These are phyloP conservation scores for Argyra leucocephala DNA, from an alignment of 2,888 invertebrate species.

Conservation along the genomic window DNA sequence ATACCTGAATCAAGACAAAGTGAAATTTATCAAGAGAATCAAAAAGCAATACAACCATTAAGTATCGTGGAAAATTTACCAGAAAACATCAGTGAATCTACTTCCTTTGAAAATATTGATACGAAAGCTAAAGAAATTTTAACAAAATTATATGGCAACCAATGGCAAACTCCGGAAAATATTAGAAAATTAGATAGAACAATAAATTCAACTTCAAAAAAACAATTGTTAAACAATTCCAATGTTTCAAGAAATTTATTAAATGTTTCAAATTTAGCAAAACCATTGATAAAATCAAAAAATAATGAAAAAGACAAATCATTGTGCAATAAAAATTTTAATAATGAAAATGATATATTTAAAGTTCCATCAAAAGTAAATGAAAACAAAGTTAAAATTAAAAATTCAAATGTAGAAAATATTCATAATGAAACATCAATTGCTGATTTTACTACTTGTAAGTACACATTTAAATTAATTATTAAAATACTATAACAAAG, in stretches of 20 bases:
- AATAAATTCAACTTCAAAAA: conserved; percentile 17
- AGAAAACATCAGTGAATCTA: background rate
- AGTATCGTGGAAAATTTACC: background rate
- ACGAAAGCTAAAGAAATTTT: conserved; percentile 33
- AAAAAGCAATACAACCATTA: background rate
- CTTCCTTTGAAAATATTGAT: conserved; percentile 27
- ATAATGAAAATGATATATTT: background rate
- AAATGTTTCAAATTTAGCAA: background rate
- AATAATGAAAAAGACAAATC: too few relatives aligned
- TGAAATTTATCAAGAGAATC: conserved; percentile 4
- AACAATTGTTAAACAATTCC: background rate
- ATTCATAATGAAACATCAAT: conserved; percentile 30
- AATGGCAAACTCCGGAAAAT: conserved; percentile 41
- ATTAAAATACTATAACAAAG: background rate
- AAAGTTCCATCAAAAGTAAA: background rate
- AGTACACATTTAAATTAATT: conserved; percentile 19
- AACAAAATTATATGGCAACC: conserved; percentile 37
- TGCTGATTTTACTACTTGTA: conserved; percentile 37
- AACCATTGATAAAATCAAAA: background rate
- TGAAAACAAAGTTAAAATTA: background rate
- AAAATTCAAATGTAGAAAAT: background rate
- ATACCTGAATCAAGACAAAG: background rate
- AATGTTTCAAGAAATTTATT: too few relatives aligned
- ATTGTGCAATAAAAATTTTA: background rate
- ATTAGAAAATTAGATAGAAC: conserved; percentile 33